Evolutionary conservation across 2,113 vertebrate species (phyloP), one percentile per base, ranked within the genome.

Genomic region (Serinus canaria): DNA sequence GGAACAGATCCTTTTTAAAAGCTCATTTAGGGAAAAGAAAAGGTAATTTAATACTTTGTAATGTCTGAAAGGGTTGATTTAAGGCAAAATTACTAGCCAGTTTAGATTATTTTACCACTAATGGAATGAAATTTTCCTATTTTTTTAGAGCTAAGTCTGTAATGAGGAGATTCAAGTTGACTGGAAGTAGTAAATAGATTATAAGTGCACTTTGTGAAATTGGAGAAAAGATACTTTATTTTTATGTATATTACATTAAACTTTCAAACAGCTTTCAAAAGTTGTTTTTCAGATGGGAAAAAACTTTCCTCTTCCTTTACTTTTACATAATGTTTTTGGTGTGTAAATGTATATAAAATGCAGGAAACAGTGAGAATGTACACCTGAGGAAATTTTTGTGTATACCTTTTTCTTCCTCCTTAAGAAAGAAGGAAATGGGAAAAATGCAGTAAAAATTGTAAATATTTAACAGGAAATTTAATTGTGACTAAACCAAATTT

Each of bases 171-270:
- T 77, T 92, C 41, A 73, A 66, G n/a, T 19, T 69, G 52, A 73
- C 59, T 92, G 69, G 72, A 85, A 85, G 44, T 73, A 52, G 21
- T 83, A 86, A 91, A 74, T 69, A 83, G 43, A 58, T 78, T 85
- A 59, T 37, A 76, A 83, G 27, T 44, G 27, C 58, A 74, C 83
- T 96, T 87, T 67, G 47, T 89, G 60, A 93, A 89, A 87, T 93
- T 66, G 63, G 63, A 87, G 64, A 74, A 81, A 87, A 78, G 35
- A 81, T 43, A 66, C 56, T 73, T 91, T 68, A 64, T 89, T 83
- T 72, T 55, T 16, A 60, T 74, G 24, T 63, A 63, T 53, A 58
- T 76, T 83, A 37, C 50, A 81, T 81, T 87, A 62, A 84, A 80
- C 24, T 49, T 24, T 86, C 68, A 52, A 83, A 33, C 15, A 49